A percentile compares a stretch with the other conserved stretches of the same genome.
Evolutionary conservation across 1,140 invertebrate genomes (phyloP).

Genomic region (Bombus breviceps): DNA sequence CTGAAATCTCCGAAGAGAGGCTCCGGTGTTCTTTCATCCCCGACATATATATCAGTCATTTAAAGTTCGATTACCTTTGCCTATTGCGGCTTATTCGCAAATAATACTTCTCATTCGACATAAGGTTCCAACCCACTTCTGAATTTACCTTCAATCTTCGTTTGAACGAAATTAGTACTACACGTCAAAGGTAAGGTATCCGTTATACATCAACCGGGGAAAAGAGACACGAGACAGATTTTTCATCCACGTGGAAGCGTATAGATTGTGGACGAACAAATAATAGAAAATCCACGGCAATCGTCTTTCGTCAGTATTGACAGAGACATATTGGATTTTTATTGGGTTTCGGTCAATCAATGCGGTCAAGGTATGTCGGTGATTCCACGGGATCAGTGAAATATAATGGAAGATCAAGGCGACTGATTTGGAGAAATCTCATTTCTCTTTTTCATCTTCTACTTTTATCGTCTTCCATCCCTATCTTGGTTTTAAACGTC

Average conservation of each 20-base stretch:
- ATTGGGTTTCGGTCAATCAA: conserved; percentile 71
- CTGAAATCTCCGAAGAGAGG: too few species aligned
- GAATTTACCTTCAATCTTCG: neutral
- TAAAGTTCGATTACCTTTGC: too few species aligned
- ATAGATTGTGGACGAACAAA: conserved; percentile 32
- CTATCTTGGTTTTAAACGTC: neutral
- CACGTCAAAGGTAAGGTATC: conserved; percentile 13
- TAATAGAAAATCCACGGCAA: conserved; percentile 52
- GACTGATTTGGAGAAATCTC: neutral
- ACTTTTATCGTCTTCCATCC: neutral
- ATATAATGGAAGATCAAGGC: conserved; percentile 44
- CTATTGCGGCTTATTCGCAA: too few species aligned
- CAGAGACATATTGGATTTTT: conserved; percentile 72
- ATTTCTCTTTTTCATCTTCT: neutral
- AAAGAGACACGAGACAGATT: conserved; percentile 7
- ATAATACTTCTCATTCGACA: too few species aligned
- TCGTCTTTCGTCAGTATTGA: conserved; percentile 56
- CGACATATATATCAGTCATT: too few species aligned
- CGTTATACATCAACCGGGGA: conserved; percentile 5
- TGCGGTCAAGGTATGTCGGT: conserved; percentile 2
- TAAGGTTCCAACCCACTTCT: too few species aligned
- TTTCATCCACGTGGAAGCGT: neutral
- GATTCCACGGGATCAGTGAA: conserved; percentile 11
- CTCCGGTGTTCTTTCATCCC: too few species aligned
- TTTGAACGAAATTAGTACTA: conserved; percentile 10